A percentile compares a stretch with the other conserved stretches of the same genome.
These are phyloP conservation scores for Semicossyphus pulcher DNA, from an alignment of 2,113 vertebrate species.

Conservation along the genomic window DNA sequence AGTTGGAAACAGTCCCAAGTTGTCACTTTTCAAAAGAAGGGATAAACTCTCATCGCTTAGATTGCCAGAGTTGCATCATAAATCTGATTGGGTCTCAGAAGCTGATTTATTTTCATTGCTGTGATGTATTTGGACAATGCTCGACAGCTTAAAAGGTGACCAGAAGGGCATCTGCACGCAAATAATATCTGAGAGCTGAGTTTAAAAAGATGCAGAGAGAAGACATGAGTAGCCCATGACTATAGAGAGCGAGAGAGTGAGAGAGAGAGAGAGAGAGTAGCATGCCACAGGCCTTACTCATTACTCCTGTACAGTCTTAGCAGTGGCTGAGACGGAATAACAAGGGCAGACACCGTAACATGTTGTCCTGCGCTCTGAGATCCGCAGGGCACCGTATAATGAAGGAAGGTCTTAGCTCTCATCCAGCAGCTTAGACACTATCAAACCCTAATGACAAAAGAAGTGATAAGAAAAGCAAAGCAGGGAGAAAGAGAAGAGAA, in stretches of 20 bases:
- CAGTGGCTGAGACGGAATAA: conserved; percentile 42
- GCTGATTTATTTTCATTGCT: neutral
- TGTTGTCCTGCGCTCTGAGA: conserved; percentile 33
- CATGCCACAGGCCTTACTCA: conserved; percentile 11
- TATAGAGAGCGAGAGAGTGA: neutral
- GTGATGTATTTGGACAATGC: neutral
- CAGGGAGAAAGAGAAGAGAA: neutral
- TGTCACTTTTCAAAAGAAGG: conserved; percentile 3
- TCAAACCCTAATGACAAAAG: neutral
- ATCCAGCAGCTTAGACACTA: conserved; percentile 30
- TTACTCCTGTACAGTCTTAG: conserved; percentile 31
- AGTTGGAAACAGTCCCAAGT: conserved; percentile 34
- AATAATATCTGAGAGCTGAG: neutral
- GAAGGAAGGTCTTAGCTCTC: conserved; percentile 26
- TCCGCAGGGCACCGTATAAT: conserved; percentile 1
- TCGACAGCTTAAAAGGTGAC: neutral
- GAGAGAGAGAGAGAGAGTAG: neutral
- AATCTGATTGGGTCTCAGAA: conserved; percentile 1
- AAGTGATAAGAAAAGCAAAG: conserved; percentile 3
- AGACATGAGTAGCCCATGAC: neutral
- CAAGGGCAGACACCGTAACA: conserved; percentile 22
- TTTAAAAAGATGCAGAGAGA: neutral
- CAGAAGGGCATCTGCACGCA: neutral
- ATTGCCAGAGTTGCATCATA: neutral
- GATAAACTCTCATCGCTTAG: conserved; percentile 1